Percentiles rank a stretch among this genome's conserved stretches.
Evolutionary conservation across 2,113 vertebrate species (phyloP).

Genomic region (Myotis brandtii): DNA sequence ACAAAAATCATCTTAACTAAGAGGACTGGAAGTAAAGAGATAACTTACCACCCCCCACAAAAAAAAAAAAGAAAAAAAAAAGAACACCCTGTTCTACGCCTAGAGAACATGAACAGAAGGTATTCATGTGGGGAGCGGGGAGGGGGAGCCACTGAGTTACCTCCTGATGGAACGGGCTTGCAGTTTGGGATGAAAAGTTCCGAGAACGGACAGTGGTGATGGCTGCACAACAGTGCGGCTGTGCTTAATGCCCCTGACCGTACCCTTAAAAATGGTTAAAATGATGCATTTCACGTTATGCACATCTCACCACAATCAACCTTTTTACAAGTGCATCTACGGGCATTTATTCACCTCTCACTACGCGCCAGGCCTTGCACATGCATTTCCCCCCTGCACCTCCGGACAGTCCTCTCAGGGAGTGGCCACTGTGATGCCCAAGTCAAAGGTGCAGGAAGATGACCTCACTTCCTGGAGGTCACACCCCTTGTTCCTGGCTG

Average conservation of each 20-base stretch:
- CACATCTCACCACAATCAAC: neutral
- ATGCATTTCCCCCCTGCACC: neutral
- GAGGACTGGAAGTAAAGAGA: neutral
- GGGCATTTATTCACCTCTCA: neutral
- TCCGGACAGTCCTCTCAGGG: neutral
- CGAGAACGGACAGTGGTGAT: neutral
- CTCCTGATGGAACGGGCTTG: neutral
- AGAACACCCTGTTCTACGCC: neutral
- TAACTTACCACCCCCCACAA: neutral
- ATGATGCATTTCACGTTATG: neutral
- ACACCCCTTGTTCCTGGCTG: neutral
- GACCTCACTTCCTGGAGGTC: neutral
- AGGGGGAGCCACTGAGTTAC: neutral
- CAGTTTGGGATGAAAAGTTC: neutral
- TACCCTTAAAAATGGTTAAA: neutral
- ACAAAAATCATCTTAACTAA: neutral
- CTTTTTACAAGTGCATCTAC: neutral
- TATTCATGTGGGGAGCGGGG: fast-evolving
- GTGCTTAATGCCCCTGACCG: neutral
- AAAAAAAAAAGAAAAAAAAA: neutral
- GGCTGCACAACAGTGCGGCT: neutral
- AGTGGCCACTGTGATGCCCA: neutral
- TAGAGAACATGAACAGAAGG: neutral
- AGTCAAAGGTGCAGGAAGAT: neutral
- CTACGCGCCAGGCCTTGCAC: neutral